Percentiles rank a stretch among this genome's conserved stretches.
phyloP scores from a whole-genome alignment of 2,888 invertebrate species.

The Machimus rusticus region DNA sequence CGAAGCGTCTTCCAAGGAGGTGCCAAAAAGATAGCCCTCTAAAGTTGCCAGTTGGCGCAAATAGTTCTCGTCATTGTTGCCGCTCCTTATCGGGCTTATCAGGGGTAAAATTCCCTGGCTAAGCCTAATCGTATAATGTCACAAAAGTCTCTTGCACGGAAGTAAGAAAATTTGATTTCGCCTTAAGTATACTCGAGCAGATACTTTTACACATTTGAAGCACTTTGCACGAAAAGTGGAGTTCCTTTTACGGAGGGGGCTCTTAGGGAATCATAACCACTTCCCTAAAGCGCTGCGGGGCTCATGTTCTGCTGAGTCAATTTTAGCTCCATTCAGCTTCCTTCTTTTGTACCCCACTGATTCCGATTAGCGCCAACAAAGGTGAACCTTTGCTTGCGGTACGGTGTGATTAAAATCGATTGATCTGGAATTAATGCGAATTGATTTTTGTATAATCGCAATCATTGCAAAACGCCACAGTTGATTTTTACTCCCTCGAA shows the following conservation, averaged over 20 bases:
- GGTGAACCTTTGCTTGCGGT: not conserved
- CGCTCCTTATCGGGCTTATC: slow-evolving; percentile 1
- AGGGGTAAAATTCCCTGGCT: not conserved
- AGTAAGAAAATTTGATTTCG: slow-evolving; percentile 14
- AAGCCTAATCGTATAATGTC: slow-evolving; percentile 3
- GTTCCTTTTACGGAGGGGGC: not conserved
- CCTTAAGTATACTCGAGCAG: not conserved
- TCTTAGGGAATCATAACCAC: not conserved
- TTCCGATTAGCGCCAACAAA: not conserved
- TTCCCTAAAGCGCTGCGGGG: not conserved
- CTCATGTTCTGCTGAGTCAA: not conserved
- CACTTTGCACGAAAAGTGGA: not conserved
- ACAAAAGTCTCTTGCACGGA: not conserved
- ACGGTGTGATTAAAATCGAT: slow-evolving; percentile 25
- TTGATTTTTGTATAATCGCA: not conserved
- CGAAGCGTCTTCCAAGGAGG: not conserved
- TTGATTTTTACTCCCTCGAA: not conserved
- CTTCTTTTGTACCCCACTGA: not conserved
- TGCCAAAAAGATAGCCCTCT: not conserved
- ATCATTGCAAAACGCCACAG: not conserved
- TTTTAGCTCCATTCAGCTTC: not conserved
- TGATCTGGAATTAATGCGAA: slow-evolving; percentile 10
- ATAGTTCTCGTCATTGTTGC: slow-evolving; percentile 5
- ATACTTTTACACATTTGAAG: not conserved
- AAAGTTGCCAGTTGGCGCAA: not conserved